phyloP scores from a whole-genome alignment of 2,888 invertebrate genomes.

The Cheilosia vulpina region DNA sequence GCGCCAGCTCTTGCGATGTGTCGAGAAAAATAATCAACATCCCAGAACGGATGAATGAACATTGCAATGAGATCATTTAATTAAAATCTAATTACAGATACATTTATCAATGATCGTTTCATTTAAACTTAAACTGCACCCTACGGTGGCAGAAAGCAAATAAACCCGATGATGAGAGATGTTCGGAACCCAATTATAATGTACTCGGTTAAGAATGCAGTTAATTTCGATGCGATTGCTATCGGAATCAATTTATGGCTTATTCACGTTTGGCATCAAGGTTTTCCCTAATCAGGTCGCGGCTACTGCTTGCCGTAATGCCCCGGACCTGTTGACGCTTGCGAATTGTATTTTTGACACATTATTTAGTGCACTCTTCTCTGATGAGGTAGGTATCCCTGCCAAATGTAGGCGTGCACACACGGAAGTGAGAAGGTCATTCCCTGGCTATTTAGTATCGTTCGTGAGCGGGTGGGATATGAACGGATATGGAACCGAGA shows the following conservation, averaged over 20 bases:
- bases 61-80: constrained; percentile 78
- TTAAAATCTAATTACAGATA: constrained; percentile 78
- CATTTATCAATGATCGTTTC: constrained; percentile 76
- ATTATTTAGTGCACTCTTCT: not conserved
- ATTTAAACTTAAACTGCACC: constrained; percentile 65
- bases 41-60: constrained; percentile 71
- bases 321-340: not conserved
- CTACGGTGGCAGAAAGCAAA: constrained; percentile 41
- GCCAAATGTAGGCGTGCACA: constrained; percentile 2
- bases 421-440: constrained; percentile 30
- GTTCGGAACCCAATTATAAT: constrained; percentile 41
- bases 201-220: constrained; percentile 61
- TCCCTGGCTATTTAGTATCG: not conserved
- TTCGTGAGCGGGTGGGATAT: not conserved
- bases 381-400: not conserved
- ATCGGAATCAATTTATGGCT: constrained; percentile 33
- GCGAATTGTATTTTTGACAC: constrained; percentile 8
- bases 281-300: constrained; percentile 27
- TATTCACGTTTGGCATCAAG: constrained; percentile 20
- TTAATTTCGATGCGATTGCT: constrained; percentile 58
- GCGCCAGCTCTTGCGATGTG: constrained; percentile 55
- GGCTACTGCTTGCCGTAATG: not conserved
- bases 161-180: constrained; percentile 40
- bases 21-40: constrained; percentile 55
- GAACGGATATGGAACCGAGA: constrained; percentile 13